A percentile compares a stretch with the other conserved stretches of the same genome.
Evolutionary conservation across 2,888 invertebrate species (phyloP).

Genomic region (Fragum whitleyi): DNA sequence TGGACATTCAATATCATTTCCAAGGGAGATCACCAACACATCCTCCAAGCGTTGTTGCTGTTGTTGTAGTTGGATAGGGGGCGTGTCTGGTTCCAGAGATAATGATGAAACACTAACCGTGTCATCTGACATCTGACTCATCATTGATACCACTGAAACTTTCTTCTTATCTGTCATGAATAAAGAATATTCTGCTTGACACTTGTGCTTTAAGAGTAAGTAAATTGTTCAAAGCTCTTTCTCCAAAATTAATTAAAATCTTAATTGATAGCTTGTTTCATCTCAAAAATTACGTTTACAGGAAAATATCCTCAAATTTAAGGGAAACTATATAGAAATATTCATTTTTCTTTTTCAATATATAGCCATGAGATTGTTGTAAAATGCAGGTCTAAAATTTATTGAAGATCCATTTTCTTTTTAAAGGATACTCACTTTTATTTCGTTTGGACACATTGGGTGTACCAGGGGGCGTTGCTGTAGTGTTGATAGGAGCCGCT

Average conservation of each 20-base stretch:
- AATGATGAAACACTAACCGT: constrained; percentile 48
- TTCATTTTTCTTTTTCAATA: too few species aligned
- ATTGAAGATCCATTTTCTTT: too few species aligned
- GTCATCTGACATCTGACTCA: constrained; percentile 63
- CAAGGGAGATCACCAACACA: constrained; percentile 90
- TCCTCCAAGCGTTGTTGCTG: constrained; percentile 70
- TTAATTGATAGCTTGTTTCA: too few species aligned
- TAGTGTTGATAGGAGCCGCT: constrained; percentile 56
- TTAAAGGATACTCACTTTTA: constrained; percentile 62
- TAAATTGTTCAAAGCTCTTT: background rate
- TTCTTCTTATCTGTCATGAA: constrained; percentile 57
- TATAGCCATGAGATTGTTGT: too few species aligned
- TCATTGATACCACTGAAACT: constrained; percentile 46
- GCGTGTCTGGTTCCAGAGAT: constrained; percentile 43
- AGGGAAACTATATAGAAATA: too few species aligned
- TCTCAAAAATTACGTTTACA: too few species aligned
- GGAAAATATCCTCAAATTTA: too few species aligned
- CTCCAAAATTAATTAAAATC: too few species aligned
- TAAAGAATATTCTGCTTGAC: too few species aligned
- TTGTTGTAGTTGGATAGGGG: constrained; percentile 31
- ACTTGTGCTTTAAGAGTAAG: too few species aligned
- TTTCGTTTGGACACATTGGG: constrained; percentile 74
- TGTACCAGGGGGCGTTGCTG: constrained; percentile 81
- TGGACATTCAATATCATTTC: constrained; percentile 87
- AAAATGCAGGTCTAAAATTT: too few species aligned